Base-by-base conservation (phyloP, 2,888 invertebrate species). In the Scaptomyza parva region DNA sequence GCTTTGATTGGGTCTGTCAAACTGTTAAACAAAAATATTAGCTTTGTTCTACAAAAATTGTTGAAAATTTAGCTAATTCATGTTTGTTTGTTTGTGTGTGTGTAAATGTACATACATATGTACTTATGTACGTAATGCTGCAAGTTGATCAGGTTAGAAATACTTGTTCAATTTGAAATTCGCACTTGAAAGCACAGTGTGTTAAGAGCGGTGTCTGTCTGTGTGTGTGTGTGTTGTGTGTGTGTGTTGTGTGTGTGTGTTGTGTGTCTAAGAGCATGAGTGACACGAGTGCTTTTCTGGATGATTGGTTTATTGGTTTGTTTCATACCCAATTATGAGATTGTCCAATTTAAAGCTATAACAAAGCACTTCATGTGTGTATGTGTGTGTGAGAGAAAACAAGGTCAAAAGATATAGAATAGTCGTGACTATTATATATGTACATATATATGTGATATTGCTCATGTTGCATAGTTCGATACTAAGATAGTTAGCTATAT, bases 331-430 rank as follows among this genome's bases (percentile, higher is more conserved):
- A 54, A 51, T 63, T 71, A 44, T 51, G 26, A 52, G 30, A 24
- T 24, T 44, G 58, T 59, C 59, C 64, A 74, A 59, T 70, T 81
- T 53, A 17, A 81, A 74, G 86, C 80, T 84, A 69, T 68, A 82
- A 76, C 76, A 70, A 80, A 80, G 86, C 80, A 85, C 33, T n/a
- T 35, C 62, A 40, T 66, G 39, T 54, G 24, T 69, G 35, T 74
- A 41, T 62, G 44, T 59, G 40, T 52, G 37, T 66, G 18, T 54
- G 35, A 44, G 17, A 55, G 48, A 58, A 18, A 24, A 22, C 26
- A 43, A 28, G 12, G 30, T 30, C 3, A 30, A 30, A 11, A 2
- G 11, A 3, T 45, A 22, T 41, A 51, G 6, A 14, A 33, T 54
- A 33, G 26, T 45, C 5, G 28, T 45, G 14, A 18, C 35, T 51